Conservation (phyloP, 2,113 vertebrate genomes). For the Nycticorax nycticorax region DNA sequence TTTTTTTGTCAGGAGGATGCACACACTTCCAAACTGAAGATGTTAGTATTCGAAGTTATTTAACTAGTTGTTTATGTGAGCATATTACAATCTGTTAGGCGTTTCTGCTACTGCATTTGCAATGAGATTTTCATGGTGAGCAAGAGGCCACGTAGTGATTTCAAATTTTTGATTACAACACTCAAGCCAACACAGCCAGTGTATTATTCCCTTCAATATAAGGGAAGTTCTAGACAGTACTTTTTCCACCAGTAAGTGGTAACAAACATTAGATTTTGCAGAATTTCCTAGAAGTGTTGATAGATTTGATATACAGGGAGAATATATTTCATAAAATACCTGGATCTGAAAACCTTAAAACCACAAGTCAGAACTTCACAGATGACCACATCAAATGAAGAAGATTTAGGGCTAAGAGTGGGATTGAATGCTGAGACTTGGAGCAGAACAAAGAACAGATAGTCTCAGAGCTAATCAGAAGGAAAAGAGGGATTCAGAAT, state of each 20-base stretch:
- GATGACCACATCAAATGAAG: background rate
- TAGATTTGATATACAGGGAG: background rate
- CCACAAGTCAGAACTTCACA: background rate
- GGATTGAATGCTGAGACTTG: background rate
- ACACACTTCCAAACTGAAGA: background rate
- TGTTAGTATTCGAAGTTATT: background rate
- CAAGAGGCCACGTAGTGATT: background rate
- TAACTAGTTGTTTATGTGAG: background rate
- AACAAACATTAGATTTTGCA: background rate
- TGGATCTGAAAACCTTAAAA: background rate
- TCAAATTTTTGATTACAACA: background rate
- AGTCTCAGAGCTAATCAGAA: background rate
- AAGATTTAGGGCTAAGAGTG: background rate
- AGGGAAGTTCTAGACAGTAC: background rate
- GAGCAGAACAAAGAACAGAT: background rate
- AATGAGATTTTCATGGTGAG: background rate
- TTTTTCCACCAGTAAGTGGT: background rate
- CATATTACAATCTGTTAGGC: background rate
- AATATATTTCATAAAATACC: background rate
- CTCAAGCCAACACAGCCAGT: background rate
- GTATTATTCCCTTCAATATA: background rate
- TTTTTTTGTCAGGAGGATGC: background rate
- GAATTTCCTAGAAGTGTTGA: background rate
- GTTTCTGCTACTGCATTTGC: background rate
- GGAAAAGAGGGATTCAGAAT: background rate